phyloP scores from a whole-genome alignment of 2,888 invertebrate genomes.

The Tiliacea citrago region DNA sequence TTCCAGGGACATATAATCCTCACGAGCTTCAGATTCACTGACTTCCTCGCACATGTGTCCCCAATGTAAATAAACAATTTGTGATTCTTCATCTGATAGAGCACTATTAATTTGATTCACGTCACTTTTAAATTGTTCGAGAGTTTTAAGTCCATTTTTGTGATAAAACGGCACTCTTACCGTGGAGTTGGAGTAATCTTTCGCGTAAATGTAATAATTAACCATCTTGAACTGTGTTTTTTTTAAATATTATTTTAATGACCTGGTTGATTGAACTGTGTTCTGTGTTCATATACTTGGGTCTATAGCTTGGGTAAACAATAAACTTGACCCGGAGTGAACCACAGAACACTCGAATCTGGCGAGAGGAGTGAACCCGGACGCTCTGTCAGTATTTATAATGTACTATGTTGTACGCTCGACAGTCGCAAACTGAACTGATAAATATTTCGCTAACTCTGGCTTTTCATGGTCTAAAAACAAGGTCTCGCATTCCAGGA shows the following conservation, averaged over 20 bases:
- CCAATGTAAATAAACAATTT: slow-evolving; percentile 37
- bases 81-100: slow-evolving; percentile 6
- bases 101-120: slow-evolving; percentile 22
- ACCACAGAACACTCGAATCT: not conserved
- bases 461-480: not conserved
- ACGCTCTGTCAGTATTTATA: no score
- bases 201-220: slow-evolving; percentile 37
- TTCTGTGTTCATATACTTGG: no score
- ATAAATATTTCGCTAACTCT: not conserved
- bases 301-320: not conserved
- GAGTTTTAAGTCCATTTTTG: slow-evolving; percentile 12
- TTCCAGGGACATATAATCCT: not conserved
- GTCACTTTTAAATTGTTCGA: slow-evolving; percentile 30
- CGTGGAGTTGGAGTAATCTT: slow-evolving; percentile 30
- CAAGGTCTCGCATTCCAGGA: no score
- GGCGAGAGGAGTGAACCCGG: not conserved
- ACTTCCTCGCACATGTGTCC: slow-evolving; percentile 21
- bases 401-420: no score
- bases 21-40: slow-evolving; percentile 11
- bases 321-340: not conserved
- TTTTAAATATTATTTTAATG: not conserved
- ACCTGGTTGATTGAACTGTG: no score
- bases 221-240: slow-evolving; percentile 26
- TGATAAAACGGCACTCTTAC: slow-evolving; percentile 17
- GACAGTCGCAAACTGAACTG: slow-evolving; percentile 2